Evolutionary conservation across 2,888 invertebrate genomes (phyloP).

Genomic region (Nasonovia ribisnigri): DNA sequence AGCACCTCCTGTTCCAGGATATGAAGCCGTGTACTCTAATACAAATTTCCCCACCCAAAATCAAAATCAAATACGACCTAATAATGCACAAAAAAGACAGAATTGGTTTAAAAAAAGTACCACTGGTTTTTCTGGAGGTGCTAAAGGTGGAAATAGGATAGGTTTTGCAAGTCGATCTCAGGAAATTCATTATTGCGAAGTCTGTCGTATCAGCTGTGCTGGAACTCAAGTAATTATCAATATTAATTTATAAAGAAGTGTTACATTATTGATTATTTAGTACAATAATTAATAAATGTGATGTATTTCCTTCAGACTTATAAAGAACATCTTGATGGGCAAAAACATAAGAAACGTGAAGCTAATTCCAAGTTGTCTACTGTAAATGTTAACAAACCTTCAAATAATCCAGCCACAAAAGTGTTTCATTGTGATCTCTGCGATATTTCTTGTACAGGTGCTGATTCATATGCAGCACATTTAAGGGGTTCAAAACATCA

Average conservation of each 20-base stretch:
- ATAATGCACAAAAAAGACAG: slow-evolving; percentile 61
- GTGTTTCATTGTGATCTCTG: slow-evolving; percentile 95
- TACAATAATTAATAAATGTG: neutral
- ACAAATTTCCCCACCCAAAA: slow-evolving; percentile 66
- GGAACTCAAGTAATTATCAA: slow-evolving; percentile 81
- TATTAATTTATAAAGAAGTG: neutral
- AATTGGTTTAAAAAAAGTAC: slow-evolving; percentile 61
- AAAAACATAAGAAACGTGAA: slow-evolving; percentile 99
- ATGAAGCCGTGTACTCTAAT: slow-evolving; percentile 64
- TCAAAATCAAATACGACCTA: slow-evolving; percentile 62
- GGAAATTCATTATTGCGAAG: slow-evolving; percentile 97
- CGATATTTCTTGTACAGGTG: slow-evolving; percentile 98
- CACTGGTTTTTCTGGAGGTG: slow-evolving; percentile 55
- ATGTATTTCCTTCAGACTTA: slow-evolving; percentile 77
- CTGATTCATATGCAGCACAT: slow-evolving; percentile 98
- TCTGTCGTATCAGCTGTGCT: slow-evolving; percentile 98
- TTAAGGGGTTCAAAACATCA: slow-evolving; percentile 98
- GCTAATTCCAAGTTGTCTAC: slow-evolving; percentile 82
- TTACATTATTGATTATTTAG: neutral
- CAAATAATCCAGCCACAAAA: slow-evolving; percentile 72
- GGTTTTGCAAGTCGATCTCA: slow-evolving; percentile 79
- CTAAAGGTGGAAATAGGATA: slow-evolving; percentile 50
- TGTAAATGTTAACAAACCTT: slow-evolving; percentile 65
- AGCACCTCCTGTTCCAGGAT: slow-evolving; percentile 54
- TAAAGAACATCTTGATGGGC: slow-evolving; percentile 96